These are phyloP conservation scores for Setophaga petechia DNA, from an alignment of 2,113 vertebrate species.

Conservation along the genomic window DNA sequence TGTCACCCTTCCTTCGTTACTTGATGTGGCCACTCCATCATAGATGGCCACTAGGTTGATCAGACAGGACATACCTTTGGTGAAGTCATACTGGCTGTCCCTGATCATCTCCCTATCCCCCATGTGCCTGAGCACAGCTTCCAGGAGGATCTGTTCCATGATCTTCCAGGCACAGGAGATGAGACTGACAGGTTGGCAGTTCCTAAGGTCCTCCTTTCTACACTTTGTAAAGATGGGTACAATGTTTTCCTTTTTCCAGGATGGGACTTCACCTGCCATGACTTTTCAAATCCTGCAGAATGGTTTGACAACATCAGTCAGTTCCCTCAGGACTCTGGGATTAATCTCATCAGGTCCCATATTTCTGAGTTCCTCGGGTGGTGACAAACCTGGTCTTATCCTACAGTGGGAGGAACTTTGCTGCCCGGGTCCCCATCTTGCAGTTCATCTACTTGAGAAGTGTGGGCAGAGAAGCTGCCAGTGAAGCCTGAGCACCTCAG, in stretches of 20 bases:
- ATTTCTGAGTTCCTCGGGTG: background rate
- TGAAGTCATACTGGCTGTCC: background rate
- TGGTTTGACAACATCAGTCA: background rate
- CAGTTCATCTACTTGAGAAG: fast-evolving
- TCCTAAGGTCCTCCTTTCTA: background rate
- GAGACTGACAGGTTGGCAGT: background rate
- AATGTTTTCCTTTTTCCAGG: background rate
- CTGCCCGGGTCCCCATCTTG: background rate
- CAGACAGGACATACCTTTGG: background rate
- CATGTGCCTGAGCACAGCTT: background rate
- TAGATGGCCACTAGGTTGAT: fast-evolving
- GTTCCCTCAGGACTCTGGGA: background rate
- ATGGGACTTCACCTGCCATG: background rate
- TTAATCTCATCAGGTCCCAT: background rate
- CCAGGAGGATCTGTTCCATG: background rate
- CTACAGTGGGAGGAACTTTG: background rate
- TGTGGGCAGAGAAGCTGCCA: background rate
- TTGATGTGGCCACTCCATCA: background rate
- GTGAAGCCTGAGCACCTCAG: background rate
- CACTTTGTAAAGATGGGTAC: background rate
- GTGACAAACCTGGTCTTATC: background rate
- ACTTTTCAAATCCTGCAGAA: background rate
- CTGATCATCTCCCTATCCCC: background rate
- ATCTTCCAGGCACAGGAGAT: background rate
- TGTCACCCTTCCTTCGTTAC: background rate